Conservation (phyloP, 2,888 invertebrate species). For the Mystacides longicornis region DNA sequence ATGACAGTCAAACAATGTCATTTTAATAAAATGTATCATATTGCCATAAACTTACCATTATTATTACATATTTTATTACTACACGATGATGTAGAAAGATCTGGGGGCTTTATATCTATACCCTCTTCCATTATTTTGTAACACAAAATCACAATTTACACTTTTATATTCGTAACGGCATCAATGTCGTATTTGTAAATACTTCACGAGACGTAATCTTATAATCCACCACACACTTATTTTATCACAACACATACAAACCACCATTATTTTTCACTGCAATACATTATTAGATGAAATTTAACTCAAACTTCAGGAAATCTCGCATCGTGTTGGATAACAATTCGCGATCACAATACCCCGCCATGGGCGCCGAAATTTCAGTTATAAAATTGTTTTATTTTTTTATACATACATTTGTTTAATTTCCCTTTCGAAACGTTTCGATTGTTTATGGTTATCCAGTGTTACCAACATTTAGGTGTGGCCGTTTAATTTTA, state of each 20-base stretch:
- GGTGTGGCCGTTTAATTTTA: too few relatives aligned
- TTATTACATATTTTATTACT: slow-evolving; percentile 7
- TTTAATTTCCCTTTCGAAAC: slow-evolving; percentile 20
- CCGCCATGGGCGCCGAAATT: neutral
- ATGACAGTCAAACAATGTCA: neutral
- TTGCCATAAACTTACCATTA: slow-evolving; percentile 14
- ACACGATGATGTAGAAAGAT: neutral
- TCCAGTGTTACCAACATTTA: too few relatives aligned
- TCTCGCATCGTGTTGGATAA: slow-evolving; percentile 10
- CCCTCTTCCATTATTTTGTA: slow-evolving; percentile 19
- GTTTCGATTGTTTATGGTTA: slow-evolving; percentile 15
- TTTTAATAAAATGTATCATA: neutral
- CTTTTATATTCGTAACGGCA: slow-evolving; percentile 13
- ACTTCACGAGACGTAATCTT: slow-evolving; percentile 17
- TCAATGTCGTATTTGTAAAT: slow-evolving; percentile 21
- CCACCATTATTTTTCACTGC: slow-evolving; percentile 13
- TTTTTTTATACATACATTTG: too few relatives aligned
- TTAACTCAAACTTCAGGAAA: slow-evolving; percentile 3
- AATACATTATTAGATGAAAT: slow-evolving; percentile 10
- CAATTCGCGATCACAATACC: slow-evolving; percentile 7
- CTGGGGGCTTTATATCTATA: slow-evolving; percentile 6
- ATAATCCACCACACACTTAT: slow-evolving; percentile 12
- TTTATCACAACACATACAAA: slow-evolving; percentile 12
- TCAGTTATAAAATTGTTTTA: slow-evolving; percentile 21
- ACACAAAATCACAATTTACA: slow-evolving; percentile 1